A percentile compares a stretch with the other conserved stretches of the same genome.
These are phyloP conservation scores for Lamellibrachia satsuma DNA, from an alignment of 2,888 invertebrate species.

Conservation along the genomic window DNA sequence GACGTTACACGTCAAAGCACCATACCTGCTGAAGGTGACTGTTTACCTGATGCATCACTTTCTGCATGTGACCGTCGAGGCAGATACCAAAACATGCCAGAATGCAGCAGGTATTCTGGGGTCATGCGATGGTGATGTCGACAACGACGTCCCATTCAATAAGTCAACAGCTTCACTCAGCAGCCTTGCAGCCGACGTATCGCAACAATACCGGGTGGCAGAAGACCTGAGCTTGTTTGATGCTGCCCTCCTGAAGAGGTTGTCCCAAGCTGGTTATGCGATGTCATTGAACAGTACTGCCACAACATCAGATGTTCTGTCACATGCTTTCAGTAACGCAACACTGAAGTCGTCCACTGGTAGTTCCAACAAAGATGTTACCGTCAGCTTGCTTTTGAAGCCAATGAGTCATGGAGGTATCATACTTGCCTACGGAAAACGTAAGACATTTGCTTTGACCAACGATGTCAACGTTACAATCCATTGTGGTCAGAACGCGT, in stretches of 20 bases:
- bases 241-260: background rate
- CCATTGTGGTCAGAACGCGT: conserved; percentile 37
- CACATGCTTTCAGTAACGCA: conserved; percentile 32
- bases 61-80: conserved; percentile 17
- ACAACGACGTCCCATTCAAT: conserved; percentile 33
- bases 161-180: conserved; percentile 31
- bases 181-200: background rate
- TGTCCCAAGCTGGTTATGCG: conserved; percentile 44
- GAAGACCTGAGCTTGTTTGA: background rate
- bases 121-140: conserved; percentile 38
- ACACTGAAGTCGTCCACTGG: conserved; percentile 8
- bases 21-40: background rate
- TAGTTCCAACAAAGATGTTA: conserved; percentile 35
- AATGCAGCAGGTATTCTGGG: conserved; percentile 44
- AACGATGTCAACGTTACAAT: conserved; percentile 44
- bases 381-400: conserved; percentile 49
- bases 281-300: conserved; percentile 48
- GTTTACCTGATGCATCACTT: background rate
- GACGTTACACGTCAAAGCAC: background rate
- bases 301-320: conserved; percentile 34
- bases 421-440: conserved; percentile 46
- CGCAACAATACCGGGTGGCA: background rate
- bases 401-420: conserved; percentile 44
- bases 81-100: conserved; percentile 38
- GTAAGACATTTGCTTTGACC: conserved; percentile 44